Conservation (phyloP, 2,888 invertebrate genomes). For the Dorcus hopei region DNA sequence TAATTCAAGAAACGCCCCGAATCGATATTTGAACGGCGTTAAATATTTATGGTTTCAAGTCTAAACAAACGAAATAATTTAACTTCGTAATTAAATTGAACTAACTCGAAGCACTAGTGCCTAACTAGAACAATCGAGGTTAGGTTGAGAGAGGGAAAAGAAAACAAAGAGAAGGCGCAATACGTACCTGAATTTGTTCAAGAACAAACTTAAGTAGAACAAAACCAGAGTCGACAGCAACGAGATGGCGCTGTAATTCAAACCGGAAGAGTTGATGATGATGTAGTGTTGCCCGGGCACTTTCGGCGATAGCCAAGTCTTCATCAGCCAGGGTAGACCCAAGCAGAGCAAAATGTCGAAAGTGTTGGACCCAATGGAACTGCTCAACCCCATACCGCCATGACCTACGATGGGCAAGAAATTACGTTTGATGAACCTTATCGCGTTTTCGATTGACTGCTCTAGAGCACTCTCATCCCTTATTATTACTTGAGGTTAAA, state of each 20-base stretch:
- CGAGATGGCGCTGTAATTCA: slow-evolving; percentile 73
- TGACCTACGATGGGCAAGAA: slow-evolving; percentile 54
- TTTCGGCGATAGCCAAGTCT: slow-evolving; percentile 61
- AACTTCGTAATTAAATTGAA: no score
- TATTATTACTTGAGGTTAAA: no score
- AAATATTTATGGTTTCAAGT: no score
- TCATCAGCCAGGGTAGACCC: slow-evolving; percentile 76
- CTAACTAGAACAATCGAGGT: no score
- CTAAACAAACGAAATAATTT: no score
- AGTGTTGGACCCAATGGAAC: slow-evolving; percentile 78
- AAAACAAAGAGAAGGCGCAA: no score
- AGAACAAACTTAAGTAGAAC: slow-evolving; percentile 62
- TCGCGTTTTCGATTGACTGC: no score
- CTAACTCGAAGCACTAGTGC: no score
- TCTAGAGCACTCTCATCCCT: no score
- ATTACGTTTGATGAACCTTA: not conserved
- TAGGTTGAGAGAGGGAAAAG: no score
- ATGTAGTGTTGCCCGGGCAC: slow-evolving; percentile 59
- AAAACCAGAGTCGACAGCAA: slow-evolving; percentile 70
- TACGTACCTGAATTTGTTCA: slow-evolving; percentile 62
- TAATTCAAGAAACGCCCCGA: no score
- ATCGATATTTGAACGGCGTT: no score
- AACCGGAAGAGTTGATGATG: slow-evolving; percentile 70
- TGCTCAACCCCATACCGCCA: slow-evolving; percentile 77
- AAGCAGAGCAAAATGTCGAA: slow-evolving; percentile 77